Evolutionary conservation across 1,140 invertebrate species (phyloP), one percentile per base, ranked within the genome.

Genomic region (Heliothis subflexa): DNA sequence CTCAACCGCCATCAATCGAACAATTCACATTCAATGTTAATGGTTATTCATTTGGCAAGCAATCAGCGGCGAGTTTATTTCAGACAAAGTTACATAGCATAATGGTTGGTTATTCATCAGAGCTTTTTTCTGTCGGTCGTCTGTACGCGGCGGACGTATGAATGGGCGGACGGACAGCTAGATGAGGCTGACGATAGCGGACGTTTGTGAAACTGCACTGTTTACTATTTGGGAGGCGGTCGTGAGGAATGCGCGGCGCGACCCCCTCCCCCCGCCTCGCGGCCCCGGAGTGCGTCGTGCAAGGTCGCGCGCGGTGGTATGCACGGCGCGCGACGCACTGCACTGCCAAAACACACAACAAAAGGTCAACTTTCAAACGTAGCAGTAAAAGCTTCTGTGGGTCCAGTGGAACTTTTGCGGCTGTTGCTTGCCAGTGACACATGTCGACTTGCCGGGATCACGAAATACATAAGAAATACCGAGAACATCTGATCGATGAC

Each of bases 51-150:
- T 78, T 83, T 77, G 59, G 52, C 61, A 57, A 75, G 61, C 77
- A 78, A 77, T 80, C 70, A 59, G 62, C 47, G 25, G 62, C 54
- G 62, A 18, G 25, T 72, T 57, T 59, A 55, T 77, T 79, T 79
- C 52, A 82, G 64, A 59, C 74, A 49, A 40, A 76, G 52, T 85
- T 85, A 78, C 82, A 79, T 85, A 84, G 74, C 79, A 81, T 82
- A 82, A 86, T 84, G 79, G 80, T 66, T 61, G 81, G 76, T 79
- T 80, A 83, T 85, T 81, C 83, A 86, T 88, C 83, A 83, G 68
- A 79, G 74, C 83, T 73, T 81, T 83, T 82, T 83, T 83, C 72
- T 61, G 28, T 77, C 80, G 80, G 80, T 83, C 81, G 76, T 78
- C 78, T 66, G 33, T 55, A 7, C 47, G 55, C 78, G 76, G 66